These are phyloP conservation scores for Graptemys geographica DNA, from an alignment of 2,797 vertebrate species.

Conservation along the genomic window DNA sequence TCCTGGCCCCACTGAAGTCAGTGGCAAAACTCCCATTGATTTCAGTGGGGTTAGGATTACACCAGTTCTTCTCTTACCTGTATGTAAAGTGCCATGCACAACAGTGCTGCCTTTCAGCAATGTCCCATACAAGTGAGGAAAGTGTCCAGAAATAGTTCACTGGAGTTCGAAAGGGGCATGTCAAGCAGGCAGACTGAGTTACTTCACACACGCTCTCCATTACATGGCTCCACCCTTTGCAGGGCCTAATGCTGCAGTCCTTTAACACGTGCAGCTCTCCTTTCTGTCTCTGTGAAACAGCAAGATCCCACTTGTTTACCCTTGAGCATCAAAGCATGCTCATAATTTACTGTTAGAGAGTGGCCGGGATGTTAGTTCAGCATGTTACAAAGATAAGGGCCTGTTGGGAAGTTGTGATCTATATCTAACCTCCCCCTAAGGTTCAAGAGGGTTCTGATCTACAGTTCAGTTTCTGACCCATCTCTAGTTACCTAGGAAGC, in stretches of 20 bases:
- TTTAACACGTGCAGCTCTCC: background rate
- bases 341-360: background rate
- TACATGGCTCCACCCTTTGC: background rate
- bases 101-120: background rate
- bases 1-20: background rate
- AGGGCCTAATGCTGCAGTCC: background rate
- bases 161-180: fast-evolving
- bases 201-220: background rate
- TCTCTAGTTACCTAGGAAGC: background rate
- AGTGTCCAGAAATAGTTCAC: background rate
- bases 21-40: background rate
- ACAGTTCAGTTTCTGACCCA: background rate
- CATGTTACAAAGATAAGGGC: background rate
- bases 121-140: background rate
- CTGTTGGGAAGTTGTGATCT: background rate
- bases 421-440: background rate
- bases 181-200: background rate
- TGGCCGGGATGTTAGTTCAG: background rate
- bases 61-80: background rate
- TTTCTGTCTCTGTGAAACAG: background rate
- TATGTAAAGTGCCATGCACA: background rate
- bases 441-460: background rate
- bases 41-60: background rate
- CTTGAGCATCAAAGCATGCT: fast-evolving
- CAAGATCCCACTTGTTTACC: background rate